Conservation (phyloP, 1,140 invertebrate genomes). For the Chironomus tepperi region DNA sequence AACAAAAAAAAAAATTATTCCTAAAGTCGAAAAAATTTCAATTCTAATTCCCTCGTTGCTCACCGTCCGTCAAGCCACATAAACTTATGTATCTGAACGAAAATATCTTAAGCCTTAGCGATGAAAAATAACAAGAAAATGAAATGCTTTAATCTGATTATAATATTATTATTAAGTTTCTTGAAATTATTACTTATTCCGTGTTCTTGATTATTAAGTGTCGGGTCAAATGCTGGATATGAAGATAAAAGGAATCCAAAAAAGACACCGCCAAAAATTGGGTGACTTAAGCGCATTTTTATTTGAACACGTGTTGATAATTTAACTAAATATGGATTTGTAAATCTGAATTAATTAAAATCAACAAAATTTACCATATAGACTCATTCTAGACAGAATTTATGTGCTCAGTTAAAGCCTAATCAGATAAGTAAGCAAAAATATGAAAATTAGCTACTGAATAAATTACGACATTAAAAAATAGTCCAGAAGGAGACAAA, state of each 20-base stretch:
- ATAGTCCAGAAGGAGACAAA: no score
- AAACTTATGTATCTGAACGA: background rate
- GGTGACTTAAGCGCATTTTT: background rate
- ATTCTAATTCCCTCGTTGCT: background rate
- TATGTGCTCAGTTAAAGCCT: no score
- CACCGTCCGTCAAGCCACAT: background rate
- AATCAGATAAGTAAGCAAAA: no score
- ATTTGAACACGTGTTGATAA: background rate
- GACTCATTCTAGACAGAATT: no score
- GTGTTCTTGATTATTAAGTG: background rate
- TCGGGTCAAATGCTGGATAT: background rate
- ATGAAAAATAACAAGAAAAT: slow-evolving; percentile 14
- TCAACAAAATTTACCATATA: no score
- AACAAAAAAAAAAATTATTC: no score
- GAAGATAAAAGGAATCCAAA: background rate
- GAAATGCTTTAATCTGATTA: slow-evolving; percentile 13
- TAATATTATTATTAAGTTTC: slow-evolving; percentile 15
- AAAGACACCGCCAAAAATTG: background rate
- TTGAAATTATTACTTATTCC: slow-evolving; percentile 11
- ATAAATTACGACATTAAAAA: no score
- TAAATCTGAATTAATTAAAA: no score
- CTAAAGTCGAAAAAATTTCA: no score
- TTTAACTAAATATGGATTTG: no score
- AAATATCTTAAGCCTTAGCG: background rate
- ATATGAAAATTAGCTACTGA: no score